Evolutionary conservation across 1,140 invertebrate species (phyloP).

Genomic region (Argopecten irradians): DNA sequence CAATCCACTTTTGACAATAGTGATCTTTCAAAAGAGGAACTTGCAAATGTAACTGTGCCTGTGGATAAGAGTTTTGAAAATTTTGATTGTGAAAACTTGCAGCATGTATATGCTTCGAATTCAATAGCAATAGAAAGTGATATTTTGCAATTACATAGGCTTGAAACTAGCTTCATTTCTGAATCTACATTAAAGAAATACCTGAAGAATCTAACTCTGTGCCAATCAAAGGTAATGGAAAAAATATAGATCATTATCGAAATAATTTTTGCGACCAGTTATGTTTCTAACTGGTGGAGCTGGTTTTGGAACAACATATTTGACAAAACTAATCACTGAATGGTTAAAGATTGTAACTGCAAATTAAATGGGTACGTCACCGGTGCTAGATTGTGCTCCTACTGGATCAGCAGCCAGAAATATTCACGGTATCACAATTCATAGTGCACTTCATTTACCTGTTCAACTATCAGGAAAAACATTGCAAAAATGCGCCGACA

Average conservation of each 20-base stretch:
- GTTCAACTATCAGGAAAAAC: slow-evolving; percentile 32
- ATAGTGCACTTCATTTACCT: slow-evolving; percentile 27
- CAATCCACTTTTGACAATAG: slow-evolving; percentile 19
- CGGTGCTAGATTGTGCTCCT: slow-evolving; percentile 46
- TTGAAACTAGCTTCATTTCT: slow-evolving; percentile 42
- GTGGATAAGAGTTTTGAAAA: not conserved
- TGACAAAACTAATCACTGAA: slow-evolving; percentile 26
- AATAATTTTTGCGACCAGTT: not conserved
- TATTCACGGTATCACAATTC: slow-evolving; percentile 43
- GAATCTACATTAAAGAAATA: slow-evolving; percentile 34
- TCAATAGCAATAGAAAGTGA: not conserved
- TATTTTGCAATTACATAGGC: slow-evolving; percentile 31
- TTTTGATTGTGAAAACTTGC: not conserved
- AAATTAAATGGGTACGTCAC: not conserved
- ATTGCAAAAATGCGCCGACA: not conserved
- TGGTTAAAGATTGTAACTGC: slow-evolving; percentile 30
- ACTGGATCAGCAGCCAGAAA: slow-evolving; percentile 48
- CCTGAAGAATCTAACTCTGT: not conserved
- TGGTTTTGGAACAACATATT: slow-evolving; percentile 47
- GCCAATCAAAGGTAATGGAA: not conserved
- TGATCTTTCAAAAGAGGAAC: not conserved
- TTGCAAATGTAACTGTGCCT: not conserved
- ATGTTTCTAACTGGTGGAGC: slow-evolving; percentile 54
- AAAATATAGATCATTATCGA: not conserved
- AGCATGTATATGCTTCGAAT: not conserved